Evolutionary conservation across 2,797 vertebrate genomes (phyloP), one percentile per base, ranked within the genome.

Genomic region (Tokudaia muenninki): DNA sequence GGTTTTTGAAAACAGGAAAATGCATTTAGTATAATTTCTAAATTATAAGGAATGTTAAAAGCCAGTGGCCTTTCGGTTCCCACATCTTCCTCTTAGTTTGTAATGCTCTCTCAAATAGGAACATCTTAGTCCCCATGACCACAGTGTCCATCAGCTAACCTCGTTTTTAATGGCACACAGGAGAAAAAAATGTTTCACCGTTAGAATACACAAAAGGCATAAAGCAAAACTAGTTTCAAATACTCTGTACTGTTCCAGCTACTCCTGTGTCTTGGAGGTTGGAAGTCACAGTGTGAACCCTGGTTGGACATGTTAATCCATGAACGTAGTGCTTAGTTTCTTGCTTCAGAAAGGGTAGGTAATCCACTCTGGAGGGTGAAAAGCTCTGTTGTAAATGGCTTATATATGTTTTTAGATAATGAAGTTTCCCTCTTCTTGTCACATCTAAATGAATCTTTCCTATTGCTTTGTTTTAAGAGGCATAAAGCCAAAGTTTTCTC

Each of bases 11-110:
- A 91, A 44, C 41, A 89, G 61, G 74, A 80, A 89, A 82, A 92
- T 96, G 17, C 50, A 79, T 74, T 52, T 50, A 95, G 31, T 91
- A 2, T 93, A 86, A 94, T 89, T 97, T 96, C 61, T 90, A 91
- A 94, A 91, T 93, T 86, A 63, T 65, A 89, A 78, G 12, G 37
- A 79, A 91, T 80, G 61, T 83, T 96, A 94, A 90, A 87, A 97
- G 67, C 52, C 82, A 87, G 5, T 50, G 70, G 34, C 52, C 70
- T 75, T 97, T 96, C 57, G 70, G 67, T 10, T 80, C 22, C 55
- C 17, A 55, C 2, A 92, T 74, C 44, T n/a, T 94, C 37, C 59
- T 94, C 77, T 92, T 93, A 70, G 79, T 96, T 95, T 95, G 74
- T 52, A 83, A 77, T 94, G 52, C n/a, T 82, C 24, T 93, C 81